Base-by-base conservation (phyloP, 2,113 vertebrate genomes). In the Rhynchomys soricoides region DNA sequence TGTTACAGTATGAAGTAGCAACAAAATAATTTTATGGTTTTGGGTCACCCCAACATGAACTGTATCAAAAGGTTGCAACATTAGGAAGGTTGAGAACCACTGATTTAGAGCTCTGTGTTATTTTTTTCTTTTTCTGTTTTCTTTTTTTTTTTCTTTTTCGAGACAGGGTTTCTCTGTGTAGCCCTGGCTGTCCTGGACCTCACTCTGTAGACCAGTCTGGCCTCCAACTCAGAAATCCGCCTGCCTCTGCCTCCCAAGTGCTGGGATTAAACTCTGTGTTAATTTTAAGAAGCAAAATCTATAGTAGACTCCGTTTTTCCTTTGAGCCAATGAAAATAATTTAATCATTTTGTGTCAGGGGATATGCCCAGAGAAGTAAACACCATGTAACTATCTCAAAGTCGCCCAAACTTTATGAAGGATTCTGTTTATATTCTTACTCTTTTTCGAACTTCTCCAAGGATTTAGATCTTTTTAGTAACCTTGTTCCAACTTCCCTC, bases 261-360 rank as follows among this genome's bases (percentile, higher is more conserved):
- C n/a, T n/a, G n/a, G n/a, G n/a, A n/a, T n/a, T n/a, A n/a, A n/a
- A n/a, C n/a, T n/a, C n/a, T n/a, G n/a, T n/a, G n/a, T n/a, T n/a
- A n/a, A n/a, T n/a, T 79, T 37, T 24, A 74, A 74, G 43, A 91
- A 90, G 68, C 37, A 43, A 94, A 93, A 52, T 93, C 16, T 90
- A 40, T 81, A 68, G 12, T 81, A 26, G 93, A 92, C 85, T 48
- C 10, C 9, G 13, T 57, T 89, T 96, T 93, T 26, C 48, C 48
- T 75, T 90, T 87, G 75, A 48, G 45, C 86, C 86, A 93, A 59
- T 71, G 89, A 66, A 66, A 37, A 66, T 73, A 31, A 85, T 90
- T 92, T 94, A 86, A 90, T 94, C 75, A 89, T 79, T 95, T 95
- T 77, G 22, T 90, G 11, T 86, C 13, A 34, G 31, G 43, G 7